These are phyloP conservation scores for Ostrea denselamellosa DNA, from an alignment of 1,140 invertebrate species.

Conservation along the genomic window DNA sequence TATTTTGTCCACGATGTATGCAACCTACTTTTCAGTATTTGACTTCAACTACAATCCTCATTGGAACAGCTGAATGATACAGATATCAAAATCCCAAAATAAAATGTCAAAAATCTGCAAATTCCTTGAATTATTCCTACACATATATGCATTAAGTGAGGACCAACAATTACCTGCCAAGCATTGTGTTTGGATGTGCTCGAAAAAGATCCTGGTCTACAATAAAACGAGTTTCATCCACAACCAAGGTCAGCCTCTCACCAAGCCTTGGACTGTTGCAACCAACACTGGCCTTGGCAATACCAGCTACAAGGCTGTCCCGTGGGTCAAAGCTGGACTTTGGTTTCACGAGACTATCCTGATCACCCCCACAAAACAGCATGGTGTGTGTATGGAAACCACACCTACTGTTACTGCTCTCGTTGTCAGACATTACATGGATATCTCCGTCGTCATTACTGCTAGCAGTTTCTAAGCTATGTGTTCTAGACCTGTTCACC, in stretches of 20 bases:
- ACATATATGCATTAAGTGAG: too few relatives aligned
- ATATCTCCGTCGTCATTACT: conserved; percentile 78
- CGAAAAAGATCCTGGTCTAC: conserved; percentile 94
- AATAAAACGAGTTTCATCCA: conserved; percentile 95
- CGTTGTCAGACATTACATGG: not conserved
- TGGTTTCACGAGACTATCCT: conserved; percentile 2
- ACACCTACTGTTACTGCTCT: not conserved
- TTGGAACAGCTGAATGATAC: too few relatives aligned
- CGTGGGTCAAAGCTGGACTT: conserved; percentile 32
- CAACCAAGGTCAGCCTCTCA: conserved; percentile 88
- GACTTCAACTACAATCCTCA: too few relatives aligned
- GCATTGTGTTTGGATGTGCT: conserved; percentile 94
- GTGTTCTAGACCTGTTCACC: conserved; percentile 82
- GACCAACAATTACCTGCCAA: conserved; percentile 83
- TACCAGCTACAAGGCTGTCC: conserved; percentile 46
- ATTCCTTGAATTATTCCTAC: too few relatives aligned
- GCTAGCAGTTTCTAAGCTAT: conserved; percentile 72
- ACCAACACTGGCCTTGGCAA: conserved; percentile 37
- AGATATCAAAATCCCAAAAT: too few relatives aligned
- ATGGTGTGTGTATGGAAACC: not conserved
- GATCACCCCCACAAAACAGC: not conserved
- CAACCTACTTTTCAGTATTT: too few relatives aligned
- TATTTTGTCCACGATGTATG: too few relatives aligned
- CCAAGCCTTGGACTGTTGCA: conserved; percentile 55
- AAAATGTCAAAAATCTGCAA: too few relatives aligned